A percentile compares a stretch with the other conserved stretches of the same genome.
Conservation (phyloP, 2,113 vertebrate genomes). For the Cromileptes altivelis region DNA sequence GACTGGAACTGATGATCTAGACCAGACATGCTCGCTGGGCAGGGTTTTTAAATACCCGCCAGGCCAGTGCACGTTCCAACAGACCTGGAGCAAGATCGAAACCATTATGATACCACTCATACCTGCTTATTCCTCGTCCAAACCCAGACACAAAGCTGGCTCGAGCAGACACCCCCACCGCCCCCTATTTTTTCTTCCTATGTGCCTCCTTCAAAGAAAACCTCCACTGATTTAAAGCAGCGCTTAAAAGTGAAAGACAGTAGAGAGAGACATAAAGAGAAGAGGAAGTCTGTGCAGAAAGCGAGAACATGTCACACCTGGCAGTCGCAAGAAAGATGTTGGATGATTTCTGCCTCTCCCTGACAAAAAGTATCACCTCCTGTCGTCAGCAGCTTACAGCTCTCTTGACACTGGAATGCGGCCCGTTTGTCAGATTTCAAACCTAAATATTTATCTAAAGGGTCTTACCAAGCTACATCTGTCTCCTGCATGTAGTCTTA, state of each 20-base stretch:
- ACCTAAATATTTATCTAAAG: conserved; percentile 83
- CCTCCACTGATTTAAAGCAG: conserved; percentile 60
- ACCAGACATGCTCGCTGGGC: conserved; percentile 69
- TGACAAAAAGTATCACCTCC: conserved; percentile 40
- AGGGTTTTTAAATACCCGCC: conserved; percentile 69
- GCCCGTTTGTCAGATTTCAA: conserved; percentile 74
- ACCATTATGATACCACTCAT: conserved; percentile 65
- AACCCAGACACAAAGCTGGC: conserved; percentile 51
- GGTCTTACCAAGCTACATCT: conserved; percentile 60
- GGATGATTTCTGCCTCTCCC: conserved; percentile 37
- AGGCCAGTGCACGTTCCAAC: conserved; percentile 43
- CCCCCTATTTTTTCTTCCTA: neutral
- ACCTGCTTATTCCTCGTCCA: conserved; percentile 43
- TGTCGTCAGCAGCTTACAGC: conserved; percentile 42
- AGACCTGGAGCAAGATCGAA: conserved; percentile 52
- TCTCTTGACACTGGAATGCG: conserved; percentile 57
- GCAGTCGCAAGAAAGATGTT: conserved; percentile 30
- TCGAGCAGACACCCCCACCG: neutral
- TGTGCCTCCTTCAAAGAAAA: conserved; percentile 36
- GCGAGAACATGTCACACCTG: conserved; percentile 63
- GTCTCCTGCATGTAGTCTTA: conserved; percentile 63
- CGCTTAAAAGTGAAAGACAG: conserved; percentile 43
- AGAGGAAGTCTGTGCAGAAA: conserved; percentile 46
- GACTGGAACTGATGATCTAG: conserved; percentile 63
- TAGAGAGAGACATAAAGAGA: conserved; percentile 42